phyloP scores from a whole-genome alignment of 2,113 vertebrate genomes.

The Ophiodon elongatus region DNA sequence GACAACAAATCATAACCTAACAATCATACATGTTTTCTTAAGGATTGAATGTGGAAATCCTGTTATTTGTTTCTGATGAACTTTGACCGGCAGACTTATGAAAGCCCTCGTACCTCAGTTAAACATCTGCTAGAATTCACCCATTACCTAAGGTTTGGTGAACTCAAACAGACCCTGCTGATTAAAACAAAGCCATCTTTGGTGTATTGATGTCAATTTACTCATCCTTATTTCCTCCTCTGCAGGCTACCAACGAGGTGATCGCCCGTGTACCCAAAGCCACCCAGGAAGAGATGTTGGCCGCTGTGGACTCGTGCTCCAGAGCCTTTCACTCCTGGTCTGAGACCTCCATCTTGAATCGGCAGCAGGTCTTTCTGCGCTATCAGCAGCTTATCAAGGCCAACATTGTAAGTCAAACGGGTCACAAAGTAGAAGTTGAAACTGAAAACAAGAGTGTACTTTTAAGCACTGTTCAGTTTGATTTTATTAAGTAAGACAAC shows the following conservation, averaged over 20 bases:
- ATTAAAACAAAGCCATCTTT: not conserved
- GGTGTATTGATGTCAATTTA: not conserved
- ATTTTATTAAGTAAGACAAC: not conserved
- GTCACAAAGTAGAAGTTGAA: not conserved
- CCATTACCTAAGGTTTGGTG: not conserved
- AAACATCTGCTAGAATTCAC: not conserved
- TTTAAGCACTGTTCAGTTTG: not conserved
- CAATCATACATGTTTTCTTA: not conserved
- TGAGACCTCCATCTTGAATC: conserved; percentile 91
- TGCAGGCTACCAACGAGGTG: conserved; percentile 94
- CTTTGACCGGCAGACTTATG: not conserved
- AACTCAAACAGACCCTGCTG: not conserved
- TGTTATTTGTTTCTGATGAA: not conserved
- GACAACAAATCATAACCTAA: not conserved
- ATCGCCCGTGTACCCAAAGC: conserved; percentile 91
- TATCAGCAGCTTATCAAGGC: conserved; percentile 99
- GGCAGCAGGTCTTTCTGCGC: conserved; percentile 95
- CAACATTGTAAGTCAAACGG: conserved; percentile 90
- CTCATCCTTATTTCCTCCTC: not conserved
- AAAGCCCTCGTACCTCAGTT: not conserved
- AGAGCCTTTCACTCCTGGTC: conserved; percentile 90
- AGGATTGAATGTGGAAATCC: not conserved
- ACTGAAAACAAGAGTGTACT: not conserved
- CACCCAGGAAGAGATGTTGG: conserved; percentile 93
- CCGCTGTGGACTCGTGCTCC: conserved; percentile 91